phyloP scores from a whole-genome alignment of 2,888 invertebrate genomes.

The Cremastinae sp. region DNA sequence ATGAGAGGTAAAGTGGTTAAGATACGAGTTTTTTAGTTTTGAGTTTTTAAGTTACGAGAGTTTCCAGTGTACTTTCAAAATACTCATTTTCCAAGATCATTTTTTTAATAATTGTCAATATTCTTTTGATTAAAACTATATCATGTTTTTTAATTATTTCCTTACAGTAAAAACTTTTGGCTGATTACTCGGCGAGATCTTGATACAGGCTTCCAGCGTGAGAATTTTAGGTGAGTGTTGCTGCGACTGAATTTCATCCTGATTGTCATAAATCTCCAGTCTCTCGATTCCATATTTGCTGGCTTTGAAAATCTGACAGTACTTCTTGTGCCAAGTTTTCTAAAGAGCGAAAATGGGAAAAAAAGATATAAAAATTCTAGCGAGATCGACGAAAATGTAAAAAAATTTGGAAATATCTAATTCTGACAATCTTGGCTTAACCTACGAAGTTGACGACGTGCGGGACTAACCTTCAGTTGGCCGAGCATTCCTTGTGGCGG shows the following conservation, averaged over 20 bases:
- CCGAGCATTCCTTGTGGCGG: slow-evolving; percentile 88
- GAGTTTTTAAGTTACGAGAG: no score
- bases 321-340: slow-evolving; percentile 93
- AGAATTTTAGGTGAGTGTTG: slow-evolving; percentile 87
- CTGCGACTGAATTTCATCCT: slow-evolving; percentile 85
- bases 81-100: no score
- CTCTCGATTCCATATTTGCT: slow-evolving; percentile 93
- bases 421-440: slow-evolving; percentile 15
- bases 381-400: no score
- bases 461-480: slow-evolving; percentile 87
- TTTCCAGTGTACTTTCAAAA: no score
- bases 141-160: neutral
- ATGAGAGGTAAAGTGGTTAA: no score
- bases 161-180: slow-evolving; percentile 81
- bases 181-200: slow-evolving; percentile 84
- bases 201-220: slow-evolving; percentile 92
- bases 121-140: neutral
- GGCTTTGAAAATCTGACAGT: slow-evolving; percentile 88
- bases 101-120: no score
- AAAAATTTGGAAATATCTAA: neutral
- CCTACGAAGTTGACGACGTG: slow-evolving; percentile 20
- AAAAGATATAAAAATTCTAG: slow-evolving; percentile 30
- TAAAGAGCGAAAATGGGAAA: slow-evolving; percentile 79
- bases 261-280: slow-evolving; percentile 91
- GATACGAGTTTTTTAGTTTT: no score